phyloP scores from a whole-genome alignment of 2,888 invertebrate genomes.

The Lasioglossum vierecki region DNA sequence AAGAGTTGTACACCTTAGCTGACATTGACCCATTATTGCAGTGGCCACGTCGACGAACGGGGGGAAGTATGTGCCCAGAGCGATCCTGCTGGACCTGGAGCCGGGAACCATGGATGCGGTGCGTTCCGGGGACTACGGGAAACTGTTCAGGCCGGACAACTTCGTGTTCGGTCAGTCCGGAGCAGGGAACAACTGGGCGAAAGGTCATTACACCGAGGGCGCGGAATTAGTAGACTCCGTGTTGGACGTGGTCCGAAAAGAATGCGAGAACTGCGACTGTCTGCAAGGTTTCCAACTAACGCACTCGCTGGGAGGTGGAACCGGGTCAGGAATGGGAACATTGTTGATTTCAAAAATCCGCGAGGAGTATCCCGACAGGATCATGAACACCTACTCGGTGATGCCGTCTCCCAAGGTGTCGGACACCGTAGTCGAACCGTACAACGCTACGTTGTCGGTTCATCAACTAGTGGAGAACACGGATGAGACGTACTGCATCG shows the following conservation, averaged over 20 bases:
- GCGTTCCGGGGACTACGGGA: conserved; percentile 87
- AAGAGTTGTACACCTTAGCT: too few species aligned
- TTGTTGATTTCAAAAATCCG: conserved; percentile 95
- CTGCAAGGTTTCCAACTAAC: conserved; percentile 94
- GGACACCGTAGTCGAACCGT: conserved; percentile 96
- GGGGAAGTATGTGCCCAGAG: conserved; percentile 88
- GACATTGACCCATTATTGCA: conserved; percentile 76
- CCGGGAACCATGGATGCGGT: conserved; percentile 90
- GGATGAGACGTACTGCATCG: conserved; percentile 96
- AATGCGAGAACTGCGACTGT: conserved; percentile 96
- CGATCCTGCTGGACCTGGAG: conserved; percentile 88
- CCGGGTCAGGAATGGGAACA: conserved; percentile 92
- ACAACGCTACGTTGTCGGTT: conserved; percentile 95
- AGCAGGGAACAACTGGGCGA: conserved; percentile 86
- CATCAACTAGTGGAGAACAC: conserved; percentile 96
- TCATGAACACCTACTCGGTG: conserved; percentile 90
- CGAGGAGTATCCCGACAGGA: conserved; percentile 95
- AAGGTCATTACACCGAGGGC: conserved; percentile 97
- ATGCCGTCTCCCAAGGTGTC: conserved; percentile 95
- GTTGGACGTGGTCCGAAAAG: conserved; percentile 93
- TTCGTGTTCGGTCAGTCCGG: conserved; percentile 86
- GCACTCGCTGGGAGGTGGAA: conserved; percentile 92
- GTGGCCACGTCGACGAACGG: conserved; percentile 87
- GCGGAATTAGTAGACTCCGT: conserved; percentile 94
- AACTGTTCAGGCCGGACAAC: conserved; percentile 88